Evolutionary conservation across 2,797 vertebrate genomes (phyloP).

Genomic region (Smutsia temminckii): DNA sequence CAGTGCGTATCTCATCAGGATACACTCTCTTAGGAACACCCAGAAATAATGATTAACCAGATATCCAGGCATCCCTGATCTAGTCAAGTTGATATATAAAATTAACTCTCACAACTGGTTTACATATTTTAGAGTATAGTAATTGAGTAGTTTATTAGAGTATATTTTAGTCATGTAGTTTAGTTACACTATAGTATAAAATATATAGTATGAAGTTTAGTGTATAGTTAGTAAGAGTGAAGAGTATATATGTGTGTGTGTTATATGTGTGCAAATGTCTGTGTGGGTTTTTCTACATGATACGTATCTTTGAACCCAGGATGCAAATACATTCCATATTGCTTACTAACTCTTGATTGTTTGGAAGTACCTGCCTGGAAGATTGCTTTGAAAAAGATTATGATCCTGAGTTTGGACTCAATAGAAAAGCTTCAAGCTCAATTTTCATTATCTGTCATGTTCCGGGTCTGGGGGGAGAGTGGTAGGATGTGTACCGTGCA

Average conservation of each 20-base stretch:
- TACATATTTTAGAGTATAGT: neutral
- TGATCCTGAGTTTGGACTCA: neutral
- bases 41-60: neutral
- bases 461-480: neutral
- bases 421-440: neutral
- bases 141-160: neutral
- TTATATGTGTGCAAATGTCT: neutral
- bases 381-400: neutral
- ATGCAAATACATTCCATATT: neutral
- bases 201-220: neutral
- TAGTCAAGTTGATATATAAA: neutral
- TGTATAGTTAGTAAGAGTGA: neutral
- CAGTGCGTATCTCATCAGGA: neutral
- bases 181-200: neutral
- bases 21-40: neutral
- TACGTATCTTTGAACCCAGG: neutral
- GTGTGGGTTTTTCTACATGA: neutral
- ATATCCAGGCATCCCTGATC: neutral
- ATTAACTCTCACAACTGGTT: neutral
- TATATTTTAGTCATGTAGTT: neutral
- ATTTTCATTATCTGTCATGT: neutral
- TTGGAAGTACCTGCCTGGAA: neutral
- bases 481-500: neutral
- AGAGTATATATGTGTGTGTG: neutral
- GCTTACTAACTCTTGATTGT: neutral